Base-by-base conservation (phyloP, 2,888 invertebrate species). In the Coenonympha glycerion region DNA sequence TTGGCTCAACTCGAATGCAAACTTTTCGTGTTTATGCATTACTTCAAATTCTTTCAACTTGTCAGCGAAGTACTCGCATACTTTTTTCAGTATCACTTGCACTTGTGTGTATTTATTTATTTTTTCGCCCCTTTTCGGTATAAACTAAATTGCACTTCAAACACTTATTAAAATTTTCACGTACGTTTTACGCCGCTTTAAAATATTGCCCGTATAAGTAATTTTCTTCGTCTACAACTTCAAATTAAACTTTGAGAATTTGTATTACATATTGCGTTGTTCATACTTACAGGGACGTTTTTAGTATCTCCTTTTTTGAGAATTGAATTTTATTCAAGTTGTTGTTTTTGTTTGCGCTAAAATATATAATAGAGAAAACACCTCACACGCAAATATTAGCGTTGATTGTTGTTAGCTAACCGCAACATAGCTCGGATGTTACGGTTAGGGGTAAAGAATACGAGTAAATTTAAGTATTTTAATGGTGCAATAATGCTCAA, bases 21-120 rank as follows among this genome's bases (percentile, higher is more conserved):
- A 83, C 79, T 81, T 80, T 79, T 82, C 82, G 74, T 83, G 82
- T 80, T 84, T 85, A 81, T n/a, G n/a, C 79, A 78, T 81, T 78
- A 78, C 80, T 82, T 80, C 74, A 79, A 81, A 78, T 79, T 80
- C 73, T 80, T 80, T 78, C 11, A 28, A 40, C 15, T 30, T 74
- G 70, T n/a, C n/a, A n/a, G n/a, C 76, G 70, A 75, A 76, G 77
- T 76, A 73, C 76, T 63, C 66, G 71, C 71, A 19, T 77, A 78
- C 75, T 76, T 76, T 66, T 63, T 64, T 76, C 79, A 76, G 76
- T 75, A 73, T 73, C 5, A 15, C 72, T 66, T 49, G 58, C 62
- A 65, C 69, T 56, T 71, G 66, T 67, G 66, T 69, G 69, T 71
- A 30, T 42, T 30, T 16, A 19, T 9, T 16, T 8, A 6, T 6